These are phyloP conservation scores for Scylla paramamosain DNA, from an alignment of 1,140 invertebrate genomes.

Conservation along the genomic window DNA sequence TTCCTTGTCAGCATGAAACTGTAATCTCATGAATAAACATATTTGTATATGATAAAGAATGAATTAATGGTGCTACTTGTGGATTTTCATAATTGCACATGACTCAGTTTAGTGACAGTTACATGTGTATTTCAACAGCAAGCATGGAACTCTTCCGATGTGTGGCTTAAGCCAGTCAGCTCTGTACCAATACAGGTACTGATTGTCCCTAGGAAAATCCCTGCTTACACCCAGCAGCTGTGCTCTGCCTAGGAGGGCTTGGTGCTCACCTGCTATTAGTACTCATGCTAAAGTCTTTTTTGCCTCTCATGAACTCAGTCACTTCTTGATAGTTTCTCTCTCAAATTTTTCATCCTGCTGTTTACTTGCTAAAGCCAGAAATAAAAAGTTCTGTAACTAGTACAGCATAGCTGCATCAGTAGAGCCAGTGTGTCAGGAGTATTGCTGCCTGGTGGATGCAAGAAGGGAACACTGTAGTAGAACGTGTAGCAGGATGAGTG, in stretches of 20 bases:
- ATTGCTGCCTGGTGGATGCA: neutral
- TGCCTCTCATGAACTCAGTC: neutral
- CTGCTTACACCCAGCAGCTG: slow-evolving; percentile 45
- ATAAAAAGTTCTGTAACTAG: neutral
- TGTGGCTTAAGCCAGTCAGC: slow-evolving; percentile 73
- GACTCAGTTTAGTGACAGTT: slow-evolving; percentile 17
- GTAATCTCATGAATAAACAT: neutral
- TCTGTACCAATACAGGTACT: slow-evolving; percentile 69
- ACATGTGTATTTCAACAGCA: slow-evolving; percentile 66
- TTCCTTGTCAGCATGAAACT: neutral
- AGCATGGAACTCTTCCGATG: slow-evolving; percentile 71
- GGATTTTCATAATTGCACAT: neutral
- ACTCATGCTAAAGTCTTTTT: neutral
- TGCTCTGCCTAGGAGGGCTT: slow-evolving; percentile 25
- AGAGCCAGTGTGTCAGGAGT: neutral
- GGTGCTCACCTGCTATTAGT: neutral
- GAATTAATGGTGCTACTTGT: neutral
- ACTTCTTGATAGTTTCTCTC: neutral
- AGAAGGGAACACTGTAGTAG: neutral
- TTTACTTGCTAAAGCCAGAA: neutral
- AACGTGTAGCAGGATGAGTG: neutral
- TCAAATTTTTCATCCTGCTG: neutral
- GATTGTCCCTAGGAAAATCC: neutral
- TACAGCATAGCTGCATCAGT: neutral
- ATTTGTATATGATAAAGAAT: neutral